Conservation (phyloP, 2,113 vertebrate genomes). For the Leucosticte australis region DNA sequence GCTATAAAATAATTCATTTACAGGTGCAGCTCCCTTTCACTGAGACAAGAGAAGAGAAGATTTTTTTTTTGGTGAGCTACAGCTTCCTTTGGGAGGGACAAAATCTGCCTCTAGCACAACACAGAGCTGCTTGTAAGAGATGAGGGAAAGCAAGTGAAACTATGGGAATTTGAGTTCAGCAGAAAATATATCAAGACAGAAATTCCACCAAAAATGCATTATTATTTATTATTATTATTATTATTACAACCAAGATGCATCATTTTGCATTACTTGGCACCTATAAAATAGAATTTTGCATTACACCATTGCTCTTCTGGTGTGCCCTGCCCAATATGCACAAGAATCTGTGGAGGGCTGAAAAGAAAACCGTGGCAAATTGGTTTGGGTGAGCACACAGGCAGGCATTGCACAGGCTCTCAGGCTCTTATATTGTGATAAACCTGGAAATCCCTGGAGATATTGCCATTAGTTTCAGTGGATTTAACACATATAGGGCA, state of each 20-base stretch:
- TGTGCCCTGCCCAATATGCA: neutral
- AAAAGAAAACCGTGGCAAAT: neutral
- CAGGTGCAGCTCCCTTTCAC: neutral
- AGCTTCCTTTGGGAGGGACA: neutral
- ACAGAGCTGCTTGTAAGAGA: accelerated
- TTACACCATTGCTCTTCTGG: neutral
- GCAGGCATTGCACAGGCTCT: neutral
- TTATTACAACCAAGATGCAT: neutral
- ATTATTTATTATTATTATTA: neutral
- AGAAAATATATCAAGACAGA: neutral
- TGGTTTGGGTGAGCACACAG: neutral
- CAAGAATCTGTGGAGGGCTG: neutral
- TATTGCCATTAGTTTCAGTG: neutral
- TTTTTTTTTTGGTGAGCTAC: neutral
- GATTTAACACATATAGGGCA: neutral
- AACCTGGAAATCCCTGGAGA: neutral
- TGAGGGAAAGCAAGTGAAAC: neutral
- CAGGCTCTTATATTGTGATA: neutral
- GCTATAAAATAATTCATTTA: neutral
- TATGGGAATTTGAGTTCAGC: neutral
- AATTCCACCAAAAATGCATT: neutral
- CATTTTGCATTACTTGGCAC: neutral
- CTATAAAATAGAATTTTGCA: neutral
- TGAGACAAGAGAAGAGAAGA: neutral
- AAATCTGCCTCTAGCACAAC: neutral